Conservation (phyloP, 2,797 vertebrate genomes). For the Vipera latastei region DNA sequence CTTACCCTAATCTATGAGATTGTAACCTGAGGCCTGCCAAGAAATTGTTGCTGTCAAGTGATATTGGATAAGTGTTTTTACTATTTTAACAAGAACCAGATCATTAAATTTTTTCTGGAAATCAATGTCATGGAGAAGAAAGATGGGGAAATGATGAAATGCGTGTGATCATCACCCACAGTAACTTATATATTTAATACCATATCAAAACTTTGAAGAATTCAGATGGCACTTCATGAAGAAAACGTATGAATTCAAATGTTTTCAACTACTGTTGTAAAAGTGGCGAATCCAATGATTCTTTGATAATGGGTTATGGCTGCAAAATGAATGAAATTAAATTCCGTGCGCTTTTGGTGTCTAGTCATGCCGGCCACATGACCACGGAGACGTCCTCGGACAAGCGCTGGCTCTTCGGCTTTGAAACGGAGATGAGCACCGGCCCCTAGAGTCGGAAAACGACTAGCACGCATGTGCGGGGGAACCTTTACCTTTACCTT, state of each 20-base stretch:
- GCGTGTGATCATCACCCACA: background rate
- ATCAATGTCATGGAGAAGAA: background rate
- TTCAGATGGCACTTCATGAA: background rate
- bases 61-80: background rate
- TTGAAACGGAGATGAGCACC: too few species aligned
- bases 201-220: background rate
- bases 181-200: background rate
- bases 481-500: too few species aligned
- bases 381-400: too few species aligned
- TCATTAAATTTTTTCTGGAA: background rate
- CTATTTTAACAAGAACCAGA: background rate
- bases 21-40: background rate
- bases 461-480: too few species aligned
- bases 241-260: background rate
- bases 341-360: too few species aligned
- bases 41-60: background rate
- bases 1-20: background rate
- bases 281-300: background rate
- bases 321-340: background rate
- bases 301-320: background rate
- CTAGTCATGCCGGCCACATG: too few species aligned
- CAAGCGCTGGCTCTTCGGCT: too few species aligned
- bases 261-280: conserved; percentile 1
- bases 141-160: background rate
- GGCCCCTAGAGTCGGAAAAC: too few species aligned